Evolutionary conservation across 2,113 vertebrate species (phyloP), one percentile per base, ranked within the genome.

Genomic region (Equus przewalskii): DNA sequence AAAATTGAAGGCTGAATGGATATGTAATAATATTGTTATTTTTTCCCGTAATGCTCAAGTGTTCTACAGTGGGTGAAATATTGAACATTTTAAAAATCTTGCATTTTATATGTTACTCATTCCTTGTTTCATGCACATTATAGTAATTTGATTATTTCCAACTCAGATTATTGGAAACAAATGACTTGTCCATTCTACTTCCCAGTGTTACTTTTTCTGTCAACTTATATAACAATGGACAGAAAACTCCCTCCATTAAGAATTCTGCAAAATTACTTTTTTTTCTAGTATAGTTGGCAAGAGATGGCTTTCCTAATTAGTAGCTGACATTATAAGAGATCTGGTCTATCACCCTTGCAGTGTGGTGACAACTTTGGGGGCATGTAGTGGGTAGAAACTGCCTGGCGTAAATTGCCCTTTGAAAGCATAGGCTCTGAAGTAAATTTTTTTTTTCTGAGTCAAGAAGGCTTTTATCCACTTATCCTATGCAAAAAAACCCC

Each of bases 151-250:
- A 41, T 79, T 75, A 65, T 72, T 83, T 94, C 46, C 56, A 46
- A 13, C n/a, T 67, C 49, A 70, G 26, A 92, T 58, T 72, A 82
- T 16, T 89, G 46, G 49, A 83, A 91, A 91, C 46, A 91, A 91
- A 72, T 65, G 33, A 15, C 58, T 92, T 83, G 51, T 88, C 28
- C 46, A 30, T 83, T 88, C 36, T 84, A 36, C 19, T 79, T 92
- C 30, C 30, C 4, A 41, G n/a, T 75, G 13, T 73, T 33, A 67
- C 56, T 62, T 80, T 95, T 89, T 62, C 60, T 69, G 82, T 24
- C 26, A 88, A 58, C 24, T 51, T 84, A 94, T 21, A 67, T 33
- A 72, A 65, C 80, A 84, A 19, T 51, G 2, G 64, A 89, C 51
- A 81, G 65, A 79, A 70, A 92, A 73, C 11, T 65, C 26, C 24